A percentile compares a stretch with the other conserved stretches of the same genome.
Conservation (phyloP, 2,888 invertebrate species). For the Coelinius sp. region DNA sequence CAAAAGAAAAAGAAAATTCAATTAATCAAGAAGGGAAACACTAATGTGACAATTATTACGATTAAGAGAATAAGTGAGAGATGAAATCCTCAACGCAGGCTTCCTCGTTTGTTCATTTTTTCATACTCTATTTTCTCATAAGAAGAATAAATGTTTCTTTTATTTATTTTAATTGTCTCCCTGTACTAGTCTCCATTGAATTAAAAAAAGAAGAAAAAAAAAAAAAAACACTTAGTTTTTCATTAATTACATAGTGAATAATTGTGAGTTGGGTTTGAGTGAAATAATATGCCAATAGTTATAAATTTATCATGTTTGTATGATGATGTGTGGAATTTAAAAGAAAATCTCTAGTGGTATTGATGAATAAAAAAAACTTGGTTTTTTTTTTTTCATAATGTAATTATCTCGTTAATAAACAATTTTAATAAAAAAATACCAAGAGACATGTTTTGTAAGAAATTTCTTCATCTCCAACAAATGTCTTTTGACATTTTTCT, state of each 20-base stretch:
- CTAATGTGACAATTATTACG: constrained; percentile 17
- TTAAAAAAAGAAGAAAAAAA: constrained; percentile 51
- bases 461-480: not conserved
- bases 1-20: constrained; percentile 55
- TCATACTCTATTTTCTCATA: constrained; percentile 17
- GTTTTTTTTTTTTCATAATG: not conserved
- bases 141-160: not conserved
- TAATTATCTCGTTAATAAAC: no score
- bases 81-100: constrained; percentile 3
- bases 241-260: constrained; percentile 5
- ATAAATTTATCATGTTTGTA: constrained; percentile 43
- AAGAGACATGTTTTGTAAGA: not conserved
- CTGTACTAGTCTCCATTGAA: constrained; percentile 61
- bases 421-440: no score
- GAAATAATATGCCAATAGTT: constrained; percentile 46
- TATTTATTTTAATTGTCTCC: constrained; percentile 29
- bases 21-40: constrained; percentile 9
- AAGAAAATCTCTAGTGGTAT: constrained; percentile 1
- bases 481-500: not conserved
- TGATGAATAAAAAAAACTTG: not conserved
- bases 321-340: constrained; percentile 40
- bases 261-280: constrained; percentile 23
- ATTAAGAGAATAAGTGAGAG: constrained; percentile 15
- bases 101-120: constrained; percentile 9
- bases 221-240: constrained; percentile 26